phyloP scores from a whole-genome alignment of 2,888 invertebrate species.

The Caenorhabditis japonica region DNA sequence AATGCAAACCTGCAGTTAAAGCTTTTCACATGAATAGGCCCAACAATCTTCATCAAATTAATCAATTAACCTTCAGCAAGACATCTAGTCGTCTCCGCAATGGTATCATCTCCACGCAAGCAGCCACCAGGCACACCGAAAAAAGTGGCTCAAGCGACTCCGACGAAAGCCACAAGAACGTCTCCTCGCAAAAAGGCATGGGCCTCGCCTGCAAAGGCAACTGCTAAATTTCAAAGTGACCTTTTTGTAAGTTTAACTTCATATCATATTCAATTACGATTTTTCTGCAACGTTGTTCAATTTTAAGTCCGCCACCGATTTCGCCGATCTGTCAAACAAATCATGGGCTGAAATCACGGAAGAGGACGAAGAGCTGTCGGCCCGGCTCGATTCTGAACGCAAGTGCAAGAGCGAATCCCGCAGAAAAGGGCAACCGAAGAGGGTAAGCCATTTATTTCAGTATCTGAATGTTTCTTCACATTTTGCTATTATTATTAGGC shows the following conservation, averaged over 20 bases:
- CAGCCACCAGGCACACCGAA: constrained; percentile 33
- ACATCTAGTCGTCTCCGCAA: constrained; percentile 19
- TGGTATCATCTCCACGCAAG: constrained; percentile 48
- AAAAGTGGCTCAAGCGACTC: constrained; percentile 41
- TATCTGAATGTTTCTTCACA: background rate
- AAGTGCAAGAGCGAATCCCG: constrained; percentile 51
- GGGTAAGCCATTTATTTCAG: constrained; percentile 21
- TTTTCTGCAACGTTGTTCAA: background rate
- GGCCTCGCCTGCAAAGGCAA: constrained; percentile 57
- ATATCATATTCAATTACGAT: background rate
- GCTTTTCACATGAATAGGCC: too few species aligned
- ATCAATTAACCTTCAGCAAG: background rate
- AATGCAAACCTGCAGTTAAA: too few species aligned
- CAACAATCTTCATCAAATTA: too few species aligned
- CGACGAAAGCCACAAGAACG: constrained; percentile 55
- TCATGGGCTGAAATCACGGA: constrained; percentile 68
- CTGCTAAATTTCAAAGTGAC: constrained; percentile 25
- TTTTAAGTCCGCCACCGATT: constrained; percentile 55
- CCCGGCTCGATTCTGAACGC: constrained; percentile 20
- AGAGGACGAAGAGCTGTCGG: constrained; percentile 47
- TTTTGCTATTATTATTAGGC: constrained; percentile 20
- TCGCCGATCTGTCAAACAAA: constrained; percentile 58
- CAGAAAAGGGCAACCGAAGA: constrained; percentile 51
- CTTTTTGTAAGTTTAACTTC: constrained; percentile 50
- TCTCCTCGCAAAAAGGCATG: constrained; percentile 67